A percentile compares a stretch with the other conserved stretches of the same genome.
Conservation (phyloP, 1,140 invertebrate species). For the Pristionchus pacificus region DNA sequence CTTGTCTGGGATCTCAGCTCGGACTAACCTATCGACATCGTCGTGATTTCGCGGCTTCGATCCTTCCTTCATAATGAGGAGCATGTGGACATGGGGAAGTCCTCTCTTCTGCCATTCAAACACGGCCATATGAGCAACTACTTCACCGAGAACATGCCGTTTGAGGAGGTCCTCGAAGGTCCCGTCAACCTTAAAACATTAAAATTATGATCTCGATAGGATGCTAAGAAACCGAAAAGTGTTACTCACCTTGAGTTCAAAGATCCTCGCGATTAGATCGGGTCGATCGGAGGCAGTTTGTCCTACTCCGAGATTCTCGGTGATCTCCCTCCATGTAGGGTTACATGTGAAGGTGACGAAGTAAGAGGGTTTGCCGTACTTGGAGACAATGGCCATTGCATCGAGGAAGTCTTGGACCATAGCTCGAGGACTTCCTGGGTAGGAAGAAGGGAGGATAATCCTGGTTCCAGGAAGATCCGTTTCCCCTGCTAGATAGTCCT, state of each 20-base stretch:
- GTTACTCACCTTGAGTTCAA: conserved; percentile 38
- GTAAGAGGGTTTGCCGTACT: conserved; percentile 42
- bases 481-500: conserved; percentile 3
- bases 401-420: conserved; percentile 60
- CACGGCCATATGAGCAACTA: conserved; percentile 33
- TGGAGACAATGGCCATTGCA: conserved; percentile 61
- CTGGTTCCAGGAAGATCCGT: conserved; percentile 4
- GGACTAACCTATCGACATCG: background rate
- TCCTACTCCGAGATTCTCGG: conserved; percentile 39
- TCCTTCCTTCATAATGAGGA: conserved; percentile 42
- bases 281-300: conserved; percentile 42
- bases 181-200: background rate
- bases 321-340: conserved; percentile 50
- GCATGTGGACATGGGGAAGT: conserved; percentile 57
- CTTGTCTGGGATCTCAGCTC: conserved; percentile 6
- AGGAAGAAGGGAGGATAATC: conserved; percentile 19
- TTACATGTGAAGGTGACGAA: conserved; percentile 49
- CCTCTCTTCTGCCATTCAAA: conserved; percentile 58
- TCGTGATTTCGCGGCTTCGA: conserved; percentile 29
- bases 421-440: conserved; percentile 14
- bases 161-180: conserved; percentile 37
- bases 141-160: conserved; percentile 42
- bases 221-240: too few species aligned
- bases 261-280: conserved; percentile 46
- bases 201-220: background rate